Conservation (phyloP, 2,113 vertebrate genomes). For the Turdus rufiventris region DNA sequence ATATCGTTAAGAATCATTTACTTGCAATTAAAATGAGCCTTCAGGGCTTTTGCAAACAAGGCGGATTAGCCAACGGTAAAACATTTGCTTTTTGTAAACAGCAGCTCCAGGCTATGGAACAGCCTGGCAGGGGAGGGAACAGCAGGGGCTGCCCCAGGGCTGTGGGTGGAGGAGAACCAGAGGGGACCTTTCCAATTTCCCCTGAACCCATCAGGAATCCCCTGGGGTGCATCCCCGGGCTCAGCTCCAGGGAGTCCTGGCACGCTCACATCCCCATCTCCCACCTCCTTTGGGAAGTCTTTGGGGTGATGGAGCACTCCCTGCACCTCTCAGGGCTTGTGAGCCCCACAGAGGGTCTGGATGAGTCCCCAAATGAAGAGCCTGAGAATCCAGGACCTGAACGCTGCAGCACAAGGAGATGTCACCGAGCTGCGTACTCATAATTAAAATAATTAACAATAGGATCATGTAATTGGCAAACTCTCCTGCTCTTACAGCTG, state of each 20-base stretch:
- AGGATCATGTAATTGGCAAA: not conserved
- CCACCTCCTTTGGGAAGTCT: not conserved
- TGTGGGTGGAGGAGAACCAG: not conserved
- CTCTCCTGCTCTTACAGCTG: not conserved
- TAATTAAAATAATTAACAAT: conserved; percentile 14
- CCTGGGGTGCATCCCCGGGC: fast-evolving
- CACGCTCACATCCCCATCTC: not conserved
- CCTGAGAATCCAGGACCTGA: not conserved
- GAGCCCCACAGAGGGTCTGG: not conserved
- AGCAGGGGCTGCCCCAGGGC: not conserved
- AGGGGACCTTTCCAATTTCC: not conserved
- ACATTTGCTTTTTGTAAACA: conserved; percentile 63
- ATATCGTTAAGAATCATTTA: conserved; percentile 70
- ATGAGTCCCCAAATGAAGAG: fast-evolving
- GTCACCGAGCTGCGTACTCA: not conserved
- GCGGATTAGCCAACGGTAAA: conserved; percentile 58
- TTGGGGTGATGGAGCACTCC: not conserved
- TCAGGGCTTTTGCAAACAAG: conserved; percentile 63
- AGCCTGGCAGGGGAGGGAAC: not conserved
- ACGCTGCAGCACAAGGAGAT: not conserved
- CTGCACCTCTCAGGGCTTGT: fast-evolving
- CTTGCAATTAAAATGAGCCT: conserved; percentile 69
- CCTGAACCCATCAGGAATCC: not conserved
- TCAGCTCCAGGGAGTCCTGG: not conserved
- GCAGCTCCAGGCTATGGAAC: conserved; percentile 26